phyloP scores from a whole-genome alignment of 2,113 vertebrate species.

The Passer montanus region DNA sequence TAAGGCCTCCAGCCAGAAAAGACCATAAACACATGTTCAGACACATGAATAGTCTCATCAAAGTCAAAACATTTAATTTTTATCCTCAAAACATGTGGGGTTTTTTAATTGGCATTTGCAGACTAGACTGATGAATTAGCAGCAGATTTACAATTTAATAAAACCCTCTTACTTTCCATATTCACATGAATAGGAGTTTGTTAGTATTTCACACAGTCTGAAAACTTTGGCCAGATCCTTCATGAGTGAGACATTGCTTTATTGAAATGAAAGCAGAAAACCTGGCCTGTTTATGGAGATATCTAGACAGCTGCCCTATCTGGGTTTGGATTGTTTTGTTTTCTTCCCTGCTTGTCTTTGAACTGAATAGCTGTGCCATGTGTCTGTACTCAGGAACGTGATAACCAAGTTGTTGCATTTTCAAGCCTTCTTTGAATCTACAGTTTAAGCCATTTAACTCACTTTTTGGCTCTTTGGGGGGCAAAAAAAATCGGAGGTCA shows the following conservation, averaged over 20 bases:
- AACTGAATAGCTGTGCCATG: not conserved
- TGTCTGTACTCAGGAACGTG: not conserved
- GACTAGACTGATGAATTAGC: not conserved
- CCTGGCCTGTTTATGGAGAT: not conserved
- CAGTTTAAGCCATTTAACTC: not conserved
- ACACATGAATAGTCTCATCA: not conserved
- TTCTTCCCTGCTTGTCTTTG: not conserved
- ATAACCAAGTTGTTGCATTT: not conserved
- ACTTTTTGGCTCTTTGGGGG: not conserved
- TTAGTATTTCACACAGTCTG: not conserved
- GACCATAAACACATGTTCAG: not conserved
- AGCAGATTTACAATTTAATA: not conserved
- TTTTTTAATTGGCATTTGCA: not conserved
- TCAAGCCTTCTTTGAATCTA: not conserved
- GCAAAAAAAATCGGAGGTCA: not conserved
- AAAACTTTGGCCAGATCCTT: not conserved
- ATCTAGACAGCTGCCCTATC: not conserved
- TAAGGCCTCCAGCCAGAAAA: not conserved
- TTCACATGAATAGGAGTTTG: not conserved
- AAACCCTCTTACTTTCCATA: not conserved
- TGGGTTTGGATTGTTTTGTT: not conserved
- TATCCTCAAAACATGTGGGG: not conserved
- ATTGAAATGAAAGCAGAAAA: not conserved
- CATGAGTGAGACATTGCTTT: not conserved
- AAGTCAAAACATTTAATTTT: conserved; percentile 17